Base-by-base conservation (phyloP, 2,113 vertebrate species). In the Albula goreensis region DNA sequence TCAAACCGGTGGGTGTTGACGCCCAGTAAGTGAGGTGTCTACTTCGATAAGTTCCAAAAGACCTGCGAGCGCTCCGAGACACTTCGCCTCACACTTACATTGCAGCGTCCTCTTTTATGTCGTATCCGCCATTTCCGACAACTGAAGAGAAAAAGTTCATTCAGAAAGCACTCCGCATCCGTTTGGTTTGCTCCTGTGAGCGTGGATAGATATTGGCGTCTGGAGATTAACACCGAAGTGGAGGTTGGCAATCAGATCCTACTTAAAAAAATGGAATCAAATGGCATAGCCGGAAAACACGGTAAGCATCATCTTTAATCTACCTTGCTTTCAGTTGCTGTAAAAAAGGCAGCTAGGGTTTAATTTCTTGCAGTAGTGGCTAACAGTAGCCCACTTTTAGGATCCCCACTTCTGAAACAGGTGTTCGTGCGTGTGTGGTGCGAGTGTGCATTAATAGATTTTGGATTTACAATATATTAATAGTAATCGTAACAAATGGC, bases 261-360 rank as follows among this genome's bases (percentile, higher is more conserved):
- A 83, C 1, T 8, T n/a, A 74, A 22, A 74, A 74, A 13, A 19
- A 95, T 95, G 95, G 93, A 91, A 70, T 92, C 90, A 0, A 94
- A 94, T 79, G 91, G 94, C 60, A 80, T 90, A 22, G 86, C 89
- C 4, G 86, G 9, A 10, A 92, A 87, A 88, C 79, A 60, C 31
- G 92, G 94, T 94, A 91, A 82, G 86, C 50, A 48, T 8, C 7
- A 80, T 41, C 12, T 60, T 9, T 15, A 12, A 60, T 60, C 12
- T 66, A 66, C 22, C 22, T 19, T 19, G 60, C 17, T 4, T 19
- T 22, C 12, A 60, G 15, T 5, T 22, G 6, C 22, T 19, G 15
- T 19, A 66, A 66, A 3, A 66, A 66, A 22, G 60, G 17, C 3
- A 66, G 22, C 17, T 66, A 0, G 22, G 5, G 60, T 19, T 66